Evolutionary conservation across 2,888 invertebrate species (phyloP), one percentile per base, ranked within the genome.

Genomic region (Cheilosia variabilis): DNA sequence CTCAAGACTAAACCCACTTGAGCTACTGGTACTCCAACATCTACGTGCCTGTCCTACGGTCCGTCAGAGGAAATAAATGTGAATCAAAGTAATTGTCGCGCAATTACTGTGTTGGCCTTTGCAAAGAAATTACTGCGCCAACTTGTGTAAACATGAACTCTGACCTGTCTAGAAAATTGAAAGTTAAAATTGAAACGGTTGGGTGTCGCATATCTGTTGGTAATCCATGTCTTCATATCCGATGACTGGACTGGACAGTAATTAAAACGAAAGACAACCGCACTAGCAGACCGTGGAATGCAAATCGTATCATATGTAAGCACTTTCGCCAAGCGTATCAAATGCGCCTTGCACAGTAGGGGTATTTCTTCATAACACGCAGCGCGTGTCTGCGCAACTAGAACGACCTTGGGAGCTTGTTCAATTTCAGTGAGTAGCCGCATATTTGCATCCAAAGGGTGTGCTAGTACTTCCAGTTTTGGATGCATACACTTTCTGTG

Each of bases 41-140:
- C 9, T 75, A 62, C 50, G 45, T 45, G 41, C 17, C 62, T 45
- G 53, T 62, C 9, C 63, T 47, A 37, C 10, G 34, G 15, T 55
- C 47, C 19, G 52, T 55, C n/a, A 53, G 17, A 24, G 13, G 37
- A 37, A 37, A 37, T 10, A 50, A 62, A 60, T 45, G 77, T 57
- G 66, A 53, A 77, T 66, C 71, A 82, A 65, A 60, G 53, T 66
- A 66, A 72, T 72, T 77, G 71, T 47, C 82, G 77, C 58, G 60
- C 82, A 77, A 66, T 81, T 81, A 75, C 63, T 69, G 68, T 10
- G 34, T 57, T 63, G 69, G 72, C 78, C 58, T 72, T 72, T 34
- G 9, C 34, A 34, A 34, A 10, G 34, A 34, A 34, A 34, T 10
- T 34, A 10, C 37, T 37, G 13, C 37, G 37, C 37, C 37, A 37